phyloP scores from a whole-genome alignment of 2,888 invertebrate genomes.

The Petrolisthes manimaculis region DNA sequence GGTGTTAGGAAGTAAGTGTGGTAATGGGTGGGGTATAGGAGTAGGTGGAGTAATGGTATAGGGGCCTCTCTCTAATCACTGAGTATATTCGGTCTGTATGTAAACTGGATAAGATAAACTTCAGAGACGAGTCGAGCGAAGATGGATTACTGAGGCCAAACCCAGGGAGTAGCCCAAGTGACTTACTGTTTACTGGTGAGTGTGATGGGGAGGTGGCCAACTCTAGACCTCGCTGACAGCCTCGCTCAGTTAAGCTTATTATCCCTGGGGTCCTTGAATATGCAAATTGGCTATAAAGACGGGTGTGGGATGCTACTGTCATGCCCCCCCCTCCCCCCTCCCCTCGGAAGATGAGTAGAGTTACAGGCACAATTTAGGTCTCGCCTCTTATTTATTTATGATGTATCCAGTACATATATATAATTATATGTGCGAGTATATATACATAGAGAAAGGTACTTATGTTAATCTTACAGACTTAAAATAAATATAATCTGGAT shows the following conservation, averaged over 20 bases:
- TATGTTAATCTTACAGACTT: no score
- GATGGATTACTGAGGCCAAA: no score
- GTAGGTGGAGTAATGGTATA: neutral
- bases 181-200: no score
- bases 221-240: neutral
- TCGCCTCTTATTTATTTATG: neutral
- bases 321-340: neutral
- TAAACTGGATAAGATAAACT: no score
- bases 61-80: no score
- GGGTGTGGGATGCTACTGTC: neutral
- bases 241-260: neutral
- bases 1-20: neutral
- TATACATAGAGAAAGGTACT: neutral
- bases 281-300: slow-evolving; percentile 22
- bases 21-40: neutral
- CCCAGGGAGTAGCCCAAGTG: no score
- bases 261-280: neutral
- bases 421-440: neutral
- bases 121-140: no score
- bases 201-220: neutral
- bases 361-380: neutral
- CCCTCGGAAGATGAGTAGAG: neutral
- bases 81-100: no score
- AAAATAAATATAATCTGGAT: no score
- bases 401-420: neutral